A percentile compares a stretch with the other conserved stretches of the same genome.
Evolutionary conservation across 2,113 vertebrate species (phyloP).

Genomic region (Hydrolagus affinis): DNA sequence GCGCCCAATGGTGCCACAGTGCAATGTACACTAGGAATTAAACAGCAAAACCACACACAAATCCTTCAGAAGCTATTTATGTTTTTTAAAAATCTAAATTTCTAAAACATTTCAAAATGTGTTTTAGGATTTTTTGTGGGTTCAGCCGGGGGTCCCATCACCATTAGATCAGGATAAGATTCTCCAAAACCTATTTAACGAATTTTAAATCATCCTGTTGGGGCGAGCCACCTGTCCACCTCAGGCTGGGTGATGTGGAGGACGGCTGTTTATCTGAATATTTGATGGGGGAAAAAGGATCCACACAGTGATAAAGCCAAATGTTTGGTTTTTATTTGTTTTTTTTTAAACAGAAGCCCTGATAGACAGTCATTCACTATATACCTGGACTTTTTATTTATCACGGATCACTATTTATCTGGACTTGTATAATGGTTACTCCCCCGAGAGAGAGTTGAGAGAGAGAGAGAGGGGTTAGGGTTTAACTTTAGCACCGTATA

Average conservation of each 20-base stretch:
- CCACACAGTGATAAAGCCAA: conserved; percentile 8
- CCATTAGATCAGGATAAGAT: too few species aligned
- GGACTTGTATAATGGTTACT: too few species aligned
- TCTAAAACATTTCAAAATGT: not conserved
- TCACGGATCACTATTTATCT: too few species aligned
- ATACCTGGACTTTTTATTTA: not conserved
- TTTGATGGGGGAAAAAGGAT: not conserved
- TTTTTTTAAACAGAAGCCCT: not conserved
- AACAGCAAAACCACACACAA: too few species aligned
- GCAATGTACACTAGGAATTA: not conserved
- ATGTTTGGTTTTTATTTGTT: not conserved
- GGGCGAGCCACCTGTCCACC: not conserved
- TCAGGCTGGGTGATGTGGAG: not conserved
- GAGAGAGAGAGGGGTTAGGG: not conserved
- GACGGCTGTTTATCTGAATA: not conserved
- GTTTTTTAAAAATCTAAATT: not conserved
- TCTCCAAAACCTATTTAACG: too few species aligned
- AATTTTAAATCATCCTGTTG: too few species aligned
- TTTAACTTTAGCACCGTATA: conserved; percentile 8
- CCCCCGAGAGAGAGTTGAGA: too few species aligned
- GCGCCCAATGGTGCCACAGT: not conserved
- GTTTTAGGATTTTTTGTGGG: too few species aligned
- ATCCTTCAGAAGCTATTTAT: not conserved
- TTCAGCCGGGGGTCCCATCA: too few species aligned
- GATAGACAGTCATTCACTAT: not conserved